Base-by-base conservation (phyloP, 2,888 invertebrate genomes). In the Troides aeacus region DNA sequence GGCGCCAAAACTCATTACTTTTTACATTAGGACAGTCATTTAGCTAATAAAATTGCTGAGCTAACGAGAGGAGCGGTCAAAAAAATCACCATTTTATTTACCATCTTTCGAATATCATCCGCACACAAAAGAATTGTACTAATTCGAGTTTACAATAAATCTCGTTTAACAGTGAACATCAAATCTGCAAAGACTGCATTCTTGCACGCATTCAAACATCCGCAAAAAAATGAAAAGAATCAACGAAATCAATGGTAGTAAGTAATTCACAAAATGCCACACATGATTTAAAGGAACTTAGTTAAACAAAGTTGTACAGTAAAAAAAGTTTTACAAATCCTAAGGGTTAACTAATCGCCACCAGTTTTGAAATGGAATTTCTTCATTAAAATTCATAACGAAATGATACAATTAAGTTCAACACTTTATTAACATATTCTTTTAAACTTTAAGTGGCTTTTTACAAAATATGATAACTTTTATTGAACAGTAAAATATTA, bases 101-200 rank as follows among this genome's bases (percentile, higher is more conserved):
- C 15, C 46, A 39, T 39, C 1, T 15, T 46, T 46, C 2, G 46
- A 46, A 46, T 46, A 12, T 6, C 39, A 39, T 39, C 10, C 39
- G 39, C 39, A 39, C 8, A 8, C 39, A 10, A 10, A 39, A 10
- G 5, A 17, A 0, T 15, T 50, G 10, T 50, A 39, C 39, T 15
- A 15, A 15, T 50, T 50, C 17, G 17, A 15, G 18, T 18, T 50
- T 50, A 50, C 5, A 17, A 15, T 50, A n/a, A 53, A n/a, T 18
- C 18, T 7, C 10, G n/a, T 18, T 59, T 15, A 59, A 78, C 78
- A 78, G 80, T 79, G 79, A 81, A 80, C 76, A 78, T 79, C 80
- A 84, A 89, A 90, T 90, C 89, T 84, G 82, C 85, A 84, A 84
- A 78, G 81, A 79, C 82, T 80, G 80, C 89, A 89, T 90, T 87